phyloP scores from a whole-genome alignment of 1,140 invertebrate species.

The Nephila pilipes region DNA sequence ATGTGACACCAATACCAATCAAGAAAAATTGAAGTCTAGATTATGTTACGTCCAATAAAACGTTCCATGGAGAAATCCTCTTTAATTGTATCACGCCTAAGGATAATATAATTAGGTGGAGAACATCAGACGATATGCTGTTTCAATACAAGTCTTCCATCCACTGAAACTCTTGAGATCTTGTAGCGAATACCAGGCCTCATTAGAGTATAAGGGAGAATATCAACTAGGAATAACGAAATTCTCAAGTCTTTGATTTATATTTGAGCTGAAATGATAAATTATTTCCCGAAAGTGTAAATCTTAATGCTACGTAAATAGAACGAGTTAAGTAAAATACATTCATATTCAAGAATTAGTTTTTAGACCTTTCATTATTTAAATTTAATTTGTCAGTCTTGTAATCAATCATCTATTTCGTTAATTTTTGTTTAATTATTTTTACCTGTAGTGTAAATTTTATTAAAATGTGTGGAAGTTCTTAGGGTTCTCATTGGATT shows the following conservation, averaged over 20 bases:
- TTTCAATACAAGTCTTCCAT: not conserved
- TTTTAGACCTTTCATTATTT: too few species aligned
- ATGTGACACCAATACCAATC: too few species aligned
- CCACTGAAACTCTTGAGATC: not conserved
- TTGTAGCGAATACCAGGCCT: not conserved
- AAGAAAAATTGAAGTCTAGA: not conserved
- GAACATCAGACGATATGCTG: not conserved
- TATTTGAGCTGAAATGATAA: not conserved
- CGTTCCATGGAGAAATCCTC: not conserved
- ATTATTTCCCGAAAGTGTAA: too few species aligned
- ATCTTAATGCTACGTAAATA: too few species aligned
- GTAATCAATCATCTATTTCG: too few species aligned
- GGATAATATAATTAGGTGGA: not conserved
- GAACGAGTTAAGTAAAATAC: too few species aligned
- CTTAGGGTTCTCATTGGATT: too few species aligned
- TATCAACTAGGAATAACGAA: not conserved
- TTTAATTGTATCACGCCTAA: not conserved
- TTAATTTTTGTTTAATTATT: too few species aligned
- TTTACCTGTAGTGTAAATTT: too few species aligned
- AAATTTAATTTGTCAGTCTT: too few species aligned
- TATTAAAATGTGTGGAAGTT: too few species aligned
- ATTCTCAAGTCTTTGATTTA: not conserved
- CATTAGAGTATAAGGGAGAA: not conserved
- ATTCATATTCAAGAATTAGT: too few species aligned
- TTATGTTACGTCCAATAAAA: not conserved